Conservation (phyloP, 2,888 invertebrate species). For the Diaprepes abbreviatus region DNA sequence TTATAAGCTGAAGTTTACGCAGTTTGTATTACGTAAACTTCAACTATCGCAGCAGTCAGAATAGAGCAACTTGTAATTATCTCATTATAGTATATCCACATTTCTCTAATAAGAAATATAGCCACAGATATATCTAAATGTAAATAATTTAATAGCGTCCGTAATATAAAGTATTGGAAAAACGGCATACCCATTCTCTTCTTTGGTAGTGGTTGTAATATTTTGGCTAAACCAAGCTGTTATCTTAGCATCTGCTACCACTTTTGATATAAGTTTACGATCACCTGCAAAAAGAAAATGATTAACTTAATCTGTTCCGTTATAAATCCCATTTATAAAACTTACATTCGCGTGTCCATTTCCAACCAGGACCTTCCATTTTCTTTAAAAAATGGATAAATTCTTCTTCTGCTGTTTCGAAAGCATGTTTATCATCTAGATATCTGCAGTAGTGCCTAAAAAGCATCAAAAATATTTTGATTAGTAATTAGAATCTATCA, state of each 20-base stretch:
- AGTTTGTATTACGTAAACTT: no score
- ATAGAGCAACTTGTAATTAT: no score
- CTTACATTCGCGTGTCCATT: constrained; percentile 71
- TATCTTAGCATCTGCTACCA: constrained; percentile 90
- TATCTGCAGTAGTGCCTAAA: constrained; percentile 77
- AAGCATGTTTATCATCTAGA: constrained; percentile 64
- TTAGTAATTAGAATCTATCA: no score
- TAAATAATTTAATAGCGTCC: no score
- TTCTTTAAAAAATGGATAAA: constrained; percentile 83
- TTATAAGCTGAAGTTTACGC: no score
- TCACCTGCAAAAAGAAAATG: constrained; percentile 74
- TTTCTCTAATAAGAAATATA: no score
- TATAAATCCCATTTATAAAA: neutral
- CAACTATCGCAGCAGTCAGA: no score
- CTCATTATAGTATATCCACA: no score
- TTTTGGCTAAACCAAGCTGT: constrained; percentile 89
- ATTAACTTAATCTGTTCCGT: neutral
- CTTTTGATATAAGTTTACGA: constrained; percentile 84
- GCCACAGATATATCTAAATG: no score
- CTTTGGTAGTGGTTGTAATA: constrained; percentile 77
- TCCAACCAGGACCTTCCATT: constrained; percentile 87
- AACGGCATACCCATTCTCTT: constrained; percentile 70
- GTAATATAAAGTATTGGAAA: neutral
- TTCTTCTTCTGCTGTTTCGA: constrained; percentile 82
- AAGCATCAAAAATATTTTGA: neutral